phyloP scores from a whole-genome alignment of 2,113 vertebrate species.

The Eira barbara region DNA sequence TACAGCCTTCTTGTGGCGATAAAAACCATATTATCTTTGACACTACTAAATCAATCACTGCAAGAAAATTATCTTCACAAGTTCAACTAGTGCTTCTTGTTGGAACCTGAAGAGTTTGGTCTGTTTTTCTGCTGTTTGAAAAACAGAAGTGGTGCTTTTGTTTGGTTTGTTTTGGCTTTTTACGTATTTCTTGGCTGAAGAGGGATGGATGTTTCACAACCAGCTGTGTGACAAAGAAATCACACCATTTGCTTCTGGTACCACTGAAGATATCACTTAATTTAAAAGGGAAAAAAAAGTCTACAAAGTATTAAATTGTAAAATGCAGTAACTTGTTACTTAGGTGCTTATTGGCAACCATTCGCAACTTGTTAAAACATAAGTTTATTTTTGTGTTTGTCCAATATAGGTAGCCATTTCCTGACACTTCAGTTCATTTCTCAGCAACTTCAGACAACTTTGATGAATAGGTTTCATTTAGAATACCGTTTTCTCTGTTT shows the following conservation, averaged over 20 bases:
- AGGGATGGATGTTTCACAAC: neutral
- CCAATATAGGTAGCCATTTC: neutral
- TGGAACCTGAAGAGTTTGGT: conserved; percentile 52
- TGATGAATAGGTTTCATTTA: neutral
- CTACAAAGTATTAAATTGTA: conserved; percentile 49
- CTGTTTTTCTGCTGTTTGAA: neutral
- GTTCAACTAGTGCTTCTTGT: conserved; percentile 68
- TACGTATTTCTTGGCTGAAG: neutral
- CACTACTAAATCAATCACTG: conserved; percentile 80
- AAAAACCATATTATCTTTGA: conserved; percentile 82
- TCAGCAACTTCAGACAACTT: neutral
- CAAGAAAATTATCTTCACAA: conserved; percentile 81
- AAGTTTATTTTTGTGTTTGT: neutral
- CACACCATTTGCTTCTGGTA: neutral
- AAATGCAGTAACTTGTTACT: conserved; percentile 43
- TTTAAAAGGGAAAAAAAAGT: conserved; percentile 21
- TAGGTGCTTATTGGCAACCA: neutral
- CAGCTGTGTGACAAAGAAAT: conserved; percentile 53
- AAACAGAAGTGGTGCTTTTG: neutral
- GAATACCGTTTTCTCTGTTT: neutral
- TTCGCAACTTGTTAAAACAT: conserved; percentile 5
- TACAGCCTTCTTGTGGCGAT: conserved; percentile 74
- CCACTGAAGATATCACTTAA: conserved; percentile 58
- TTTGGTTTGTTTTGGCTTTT: neutral
- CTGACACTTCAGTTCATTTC: neutral